Percentiles rank a stretch among this genome's conserved stretches.
phyloP scores from a whole-genome alignment of 2,797 vertebrate genomes.

The Lerista edwardsae region DNA sequence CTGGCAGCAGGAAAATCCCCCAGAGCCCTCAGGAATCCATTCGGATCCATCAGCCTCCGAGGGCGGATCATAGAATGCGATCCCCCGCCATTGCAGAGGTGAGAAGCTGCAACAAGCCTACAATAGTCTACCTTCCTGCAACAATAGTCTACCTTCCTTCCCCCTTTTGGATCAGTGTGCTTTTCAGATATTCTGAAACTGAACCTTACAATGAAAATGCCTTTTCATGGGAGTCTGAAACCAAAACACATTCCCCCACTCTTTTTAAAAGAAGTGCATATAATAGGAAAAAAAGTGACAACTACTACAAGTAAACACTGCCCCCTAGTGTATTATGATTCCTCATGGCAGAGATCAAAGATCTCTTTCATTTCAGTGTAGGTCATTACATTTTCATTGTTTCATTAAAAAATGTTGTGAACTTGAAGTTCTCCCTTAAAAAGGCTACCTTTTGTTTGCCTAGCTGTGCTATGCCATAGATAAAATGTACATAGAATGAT shows the following conservation, averaged over 20 bases:
- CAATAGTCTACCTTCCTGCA: too few relatives aligned
- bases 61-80: too few relatives aligned
- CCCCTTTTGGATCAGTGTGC: background rate
- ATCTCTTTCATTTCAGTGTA: background rate
- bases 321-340: constrained; percentile 50
- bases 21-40: too few relatives aligned
- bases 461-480: background rate
- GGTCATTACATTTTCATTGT: background rate
- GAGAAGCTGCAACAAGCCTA: too few relatives aligned
- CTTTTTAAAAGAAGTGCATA: background rate
- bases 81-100: too few relatives aligned
- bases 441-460: background rate
- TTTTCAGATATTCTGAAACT: background rate
- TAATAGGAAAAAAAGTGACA: background rate
- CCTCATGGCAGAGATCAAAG: background rate
- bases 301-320: constrained; percentile 48
- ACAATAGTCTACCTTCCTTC: background rate
- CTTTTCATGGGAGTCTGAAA: too few relatives aligned
- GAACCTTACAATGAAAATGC: background rate
- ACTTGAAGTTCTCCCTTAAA: background rate
- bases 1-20: too few relatives aligned
- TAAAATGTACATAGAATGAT: background rate
- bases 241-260: rapidly evolving
- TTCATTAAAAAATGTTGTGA: background rate
- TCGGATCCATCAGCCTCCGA: too few relatives aligned